These are phyloP conservation scores for Phataginus tricuspis DNA, from an alignment of 2,797 vertebrate species.

Conservation along the genomic window DNA sequence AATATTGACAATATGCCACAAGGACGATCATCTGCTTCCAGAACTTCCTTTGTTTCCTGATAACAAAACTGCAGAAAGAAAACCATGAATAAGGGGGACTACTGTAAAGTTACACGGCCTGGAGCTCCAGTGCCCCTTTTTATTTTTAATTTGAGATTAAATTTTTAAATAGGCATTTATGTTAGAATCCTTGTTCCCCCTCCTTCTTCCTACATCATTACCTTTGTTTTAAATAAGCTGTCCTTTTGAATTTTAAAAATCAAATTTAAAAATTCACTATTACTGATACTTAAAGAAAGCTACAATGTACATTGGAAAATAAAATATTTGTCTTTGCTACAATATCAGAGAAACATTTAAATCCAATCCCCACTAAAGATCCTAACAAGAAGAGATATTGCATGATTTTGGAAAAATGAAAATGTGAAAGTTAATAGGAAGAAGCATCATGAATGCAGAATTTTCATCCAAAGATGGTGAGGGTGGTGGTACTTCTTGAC, in stretches of 20 bases:
- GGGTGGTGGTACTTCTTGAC: background rate
- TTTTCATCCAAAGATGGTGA: background rate
- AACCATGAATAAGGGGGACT: background rate
- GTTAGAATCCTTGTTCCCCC: slow-evolving; percentile 63
- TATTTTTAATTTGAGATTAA: slow-evolving; percentile 69
- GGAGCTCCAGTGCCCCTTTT: background rate
- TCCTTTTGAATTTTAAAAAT: slow-evolving; percentile 23
- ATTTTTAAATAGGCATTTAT: background rate
- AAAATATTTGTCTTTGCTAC: slow-evolving; percentile 30
- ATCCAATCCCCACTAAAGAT: slow-evolving; percentile 30
- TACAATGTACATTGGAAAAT: slow-evolving; percentile 49
- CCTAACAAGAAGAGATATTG: background rate
- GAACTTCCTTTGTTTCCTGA: background rate
- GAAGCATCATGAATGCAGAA: slow-evolving; percentile 8
- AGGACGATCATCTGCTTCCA: background rate
- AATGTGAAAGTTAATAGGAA: background rate
- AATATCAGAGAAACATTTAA: slow-evolving; percentile 58
- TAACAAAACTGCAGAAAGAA: background rate
- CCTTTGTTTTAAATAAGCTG: slow-evolving; percentile 83
- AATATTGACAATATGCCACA: background rate
- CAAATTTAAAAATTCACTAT: background rate
- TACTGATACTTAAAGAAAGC: slow-evolving; percentile 51
- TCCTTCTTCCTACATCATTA: slow-evolving; percentile 73
- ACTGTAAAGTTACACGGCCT: slow-evolving; percentile 22
- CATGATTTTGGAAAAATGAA: slow-evolving; percentile 37